phyloP scores from a whole-genome alignment of 2,113 vertebrate genomes.

The Urocynchramus pylzowi region DNA sequence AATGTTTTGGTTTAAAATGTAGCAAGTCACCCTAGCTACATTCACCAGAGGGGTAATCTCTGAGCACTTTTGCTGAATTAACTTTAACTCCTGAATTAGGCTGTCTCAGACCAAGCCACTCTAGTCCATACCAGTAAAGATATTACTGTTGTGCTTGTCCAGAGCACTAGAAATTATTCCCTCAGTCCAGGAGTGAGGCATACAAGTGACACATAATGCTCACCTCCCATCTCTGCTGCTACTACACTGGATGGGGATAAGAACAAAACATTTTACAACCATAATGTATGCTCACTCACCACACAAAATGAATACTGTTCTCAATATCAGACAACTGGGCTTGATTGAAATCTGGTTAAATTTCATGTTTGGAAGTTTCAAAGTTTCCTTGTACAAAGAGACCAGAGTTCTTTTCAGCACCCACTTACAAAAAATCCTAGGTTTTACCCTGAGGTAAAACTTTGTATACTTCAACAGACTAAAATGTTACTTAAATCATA shows the following conservation, averaged over 20 bases:
- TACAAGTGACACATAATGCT: rapidly evolving
- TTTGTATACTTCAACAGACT: neutral
- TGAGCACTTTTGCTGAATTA: neutral
- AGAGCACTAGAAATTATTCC: neutral
- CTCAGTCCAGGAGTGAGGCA: neutral
- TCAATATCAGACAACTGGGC: neutral
- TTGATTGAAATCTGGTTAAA: neutral
- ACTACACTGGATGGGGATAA: neutral
- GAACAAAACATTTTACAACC: neutral
- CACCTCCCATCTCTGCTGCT: neutral
- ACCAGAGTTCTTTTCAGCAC: neutral
- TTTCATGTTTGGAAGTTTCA: neutral
- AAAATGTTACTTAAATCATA: neutral
- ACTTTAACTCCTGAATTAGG: neutral
- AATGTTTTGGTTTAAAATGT: neutral
- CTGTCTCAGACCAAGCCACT: neutral
- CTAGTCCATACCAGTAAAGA: neutral
- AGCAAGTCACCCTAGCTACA: neutral
- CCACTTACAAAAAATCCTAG: neutral
- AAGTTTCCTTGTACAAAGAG: neutral
- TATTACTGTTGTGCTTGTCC: neutral
- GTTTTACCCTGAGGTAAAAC: neutral
- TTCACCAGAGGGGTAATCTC: neutral
- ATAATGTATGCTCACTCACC: neutral
- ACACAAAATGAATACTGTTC: neutral